Evolutionary conservation across 2,113 vertebrate species (phyloP), one percentile per base, ranked within the genome.

Genomic region (Dissostichus mawsoni): DNA sequence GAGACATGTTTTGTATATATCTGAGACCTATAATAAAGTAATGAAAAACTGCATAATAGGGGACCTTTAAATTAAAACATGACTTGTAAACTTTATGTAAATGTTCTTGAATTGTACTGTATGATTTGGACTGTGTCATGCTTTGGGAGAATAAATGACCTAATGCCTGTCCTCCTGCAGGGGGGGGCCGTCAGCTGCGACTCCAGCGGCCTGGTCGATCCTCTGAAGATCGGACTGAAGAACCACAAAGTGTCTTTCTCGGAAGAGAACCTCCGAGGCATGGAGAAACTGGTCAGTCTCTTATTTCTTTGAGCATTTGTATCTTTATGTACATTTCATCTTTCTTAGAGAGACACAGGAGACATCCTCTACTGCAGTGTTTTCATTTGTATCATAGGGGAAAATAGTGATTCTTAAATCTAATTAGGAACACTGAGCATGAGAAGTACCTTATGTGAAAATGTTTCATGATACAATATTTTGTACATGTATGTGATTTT

Each of bases 111-210:
- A 6, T 41, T 41, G 36, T 6, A 25, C 23, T 45, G 51, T 33
- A 51, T 3, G 4, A 52, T 69, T 18, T 45, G 5, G 1, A 23
- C 11, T 41, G 8, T 20, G 53, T 45, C 7, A 20, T 16, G 20
- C 13, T 12, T 63, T 4, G 17, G 7, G 11, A 13, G 7, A 51
- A 14, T 62, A 16, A 65, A 44, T 82, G 20, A 84, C 52, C 1
- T 3, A 5, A 20, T 2, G 18, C 5, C 20, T 67, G 4, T 83
- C 17, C 10, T 11, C 59, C 20, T 75, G 17, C 74, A 98, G 97
- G 93, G 87, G 44, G 94, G 84, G 56, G 92, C 95, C 25, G 78
- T 98, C 82, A 95, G 84, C 71, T 98, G 97, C 84, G 86, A 95
- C 23, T 90, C 94, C 74, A 87, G 52, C 9, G 1, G 50, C 44